Percentiles rank a stretch among this genome's conserved stretches.
Conservation (phyloP, 2,888 invertebrate species). For the Aproaerema taeniolella region DNA sequence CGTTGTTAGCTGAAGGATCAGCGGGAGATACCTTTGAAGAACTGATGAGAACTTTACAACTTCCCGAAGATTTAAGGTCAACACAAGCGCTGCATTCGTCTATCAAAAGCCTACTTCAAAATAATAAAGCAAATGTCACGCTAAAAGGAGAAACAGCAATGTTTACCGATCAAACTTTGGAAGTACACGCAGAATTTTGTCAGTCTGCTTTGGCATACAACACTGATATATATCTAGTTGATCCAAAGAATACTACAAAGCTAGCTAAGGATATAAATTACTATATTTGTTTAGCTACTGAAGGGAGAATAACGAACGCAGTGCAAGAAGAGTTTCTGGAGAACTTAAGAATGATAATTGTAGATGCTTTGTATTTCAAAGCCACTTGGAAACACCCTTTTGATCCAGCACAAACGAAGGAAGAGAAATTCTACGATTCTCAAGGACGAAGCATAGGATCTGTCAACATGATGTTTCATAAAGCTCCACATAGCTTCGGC, state of each 20-base stretch:
- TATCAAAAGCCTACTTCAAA: slow-evolving; percentile 41
- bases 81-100: slow-evolving; percentile 54
- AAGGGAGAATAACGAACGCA: slow-evolving; percentile 81
- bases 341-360: slow-evolving; percentile 74
- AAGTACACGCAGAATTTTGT: slow-evolving; percentile 59
- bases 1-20: slow-evolving; percentile 61
- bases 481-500: slow-evolving; percentile 74
- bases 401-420: slow-evolving; percentile 72
- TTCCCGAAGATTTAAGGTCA: slow-evolving; percentile 49
- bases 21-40: slow-evolving; percentile 58
- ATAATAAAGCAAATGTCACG: slow-evolving; percentile 42
- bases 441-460: slow-evolving; percentile 69
- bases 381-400: slow-evolving; percentile 84
- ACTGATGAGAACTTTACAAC: slow-evolving; percentile 43
- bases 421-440: slow-evolving; percentile 77
- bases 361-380: slow-evolving; percentile 84
- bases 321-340: slow-evolving; percentile 67
- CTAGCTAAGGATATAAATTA: slow-evolving; percentile 80
- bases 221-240: slow-evolving; percentile 72
- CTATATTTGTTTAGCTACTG: slow-evolving; percentile 82
- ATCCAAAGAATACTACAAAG: slow-evolving; percentile 70
- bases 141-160: slow-evolving; percentile 51
- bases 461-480: slow-evolving; percentile 86
- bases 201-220: slow-evolving; percentile 62
- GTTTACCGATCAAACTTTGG: slow-evolving; percentile 47